These are phyloP conservation scores for Dendrolimus punctatus DNA, from an alignment of 1,140 invertebrate species.

Conservation along the genomic window DNA sequence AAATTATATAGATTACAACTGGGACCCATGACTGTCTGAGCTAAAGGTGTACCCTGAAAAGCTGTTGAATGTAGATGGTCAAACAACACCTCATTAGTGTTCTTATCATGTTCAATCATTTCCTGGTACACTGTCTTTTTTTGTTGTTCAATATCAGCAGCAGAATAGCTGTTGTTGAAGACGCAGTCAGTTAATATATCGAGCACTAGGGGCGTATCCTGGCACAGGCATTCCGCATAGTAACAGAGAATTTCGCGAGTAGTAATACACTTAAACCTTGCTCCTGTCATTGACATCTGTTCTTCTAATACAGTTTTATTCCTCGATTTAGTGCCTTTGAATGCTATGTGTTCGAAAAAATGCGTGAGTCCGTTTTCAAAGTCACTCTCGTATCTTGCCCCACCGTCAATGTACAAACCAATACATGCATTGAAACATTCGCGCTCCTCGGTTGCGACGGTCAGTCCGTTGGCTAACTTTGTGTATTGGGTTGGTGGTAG, in stretches of 20 bases:
- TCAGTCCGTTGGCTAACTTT: conserved; percentile 31
- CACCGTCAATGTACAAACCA: conserved; percentile 84
- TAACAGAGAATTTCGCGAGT: conserved; percentile 84
- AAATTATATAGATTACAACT: conserved; percentile 81
- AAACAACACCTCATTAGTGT: conserved; percentile 81
- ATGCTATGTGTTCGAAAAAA: conserved; percentile 87
- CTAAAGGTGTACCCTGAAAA: conserved; percentile 80
- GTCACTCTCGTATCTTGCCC: conserved; percentile 80
- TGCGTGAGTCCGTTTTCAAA: conserved; percentile 83
- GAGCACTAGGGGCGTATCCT: conserved; percentile 76
- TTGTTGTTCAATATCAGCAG: conserved; percentile 78
- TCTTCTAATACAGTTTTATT: conserved; percentile 78
- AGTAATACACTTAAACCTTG: conserved; percentile 84
- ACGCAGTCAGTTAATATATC: conserved; percentile 85
- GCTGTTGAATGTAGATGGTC: conserved; percentile 83
- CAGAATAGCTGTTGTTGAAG: conserved; percentile 77
- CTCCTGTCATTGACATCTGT: conserved; percentile 83
- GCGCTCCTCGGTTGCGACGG: conserved; percentile 36
- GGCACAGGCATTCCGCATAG: conserved; percentile 81
- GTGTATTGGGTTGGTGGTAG: conserved; percentile 19
- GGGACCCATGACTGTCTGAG: conserved; percentile 82
- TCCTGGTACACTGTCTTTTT: conserved; percentile 80
- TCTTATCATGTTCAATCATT: conserved; percentile 79
- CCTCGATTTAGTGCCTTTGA: conserved; percentile 80
- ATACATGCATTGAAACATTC: conserved; percentile 71